phyloP scores from a whole-genome alignment of 2,888 invertebrate genomes.

The Xanthorhoe designata region DNA sequence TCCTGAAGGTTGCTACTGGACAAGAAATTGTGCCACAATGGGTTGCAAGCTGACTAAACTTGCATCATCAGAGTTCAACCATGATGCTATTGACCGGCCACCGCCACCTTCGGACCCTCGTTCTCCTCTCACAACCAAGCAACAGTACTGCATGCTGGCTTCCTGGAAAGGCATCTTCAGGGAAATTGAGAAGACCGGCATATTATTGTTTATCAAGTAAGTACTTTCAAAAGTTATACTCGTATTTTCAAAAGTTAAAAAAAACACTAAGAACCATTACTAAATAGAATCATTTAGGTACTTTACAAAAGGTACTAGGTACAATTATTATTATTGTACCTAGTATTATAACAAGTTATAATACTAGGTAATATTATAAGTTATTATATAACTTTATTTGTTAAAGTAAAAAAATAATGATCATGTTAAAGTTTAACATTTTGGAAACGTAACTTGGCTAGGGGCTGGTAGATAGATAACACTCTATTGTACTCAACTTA shows the following conservation, averaged over 20 bases:
- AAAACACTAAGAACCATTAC: no score
- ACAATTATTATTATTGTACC: no score
- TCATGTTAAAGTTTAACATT: no score
- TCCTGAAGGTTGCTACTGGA: not conserved
- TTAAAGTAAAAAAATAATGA: no score
- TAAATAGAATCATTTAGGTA: no score
- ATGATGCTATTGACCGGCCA: constrained; percentile 84
- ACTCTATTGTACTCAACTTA: no score
- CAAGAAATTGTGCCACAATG: constrained; percentile 70
- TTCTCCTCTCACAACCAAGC: constrained; percentile 92
- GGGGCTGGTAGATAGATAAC: no score
- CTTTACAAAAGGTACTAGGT: no score
- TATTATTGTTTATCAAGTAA: constrained; percentile 95
- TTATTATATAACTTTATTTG: no score
- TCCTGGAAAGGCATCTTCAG: constrained; percentile 96
- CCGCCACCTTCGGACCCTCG: constrained; percentile 90
- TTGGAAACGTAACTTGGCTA: no score
- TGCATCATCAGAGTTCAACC: constrained; percentile 81
- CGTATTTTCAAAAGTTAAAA: not conserved
- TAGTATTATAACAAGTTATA: no score
- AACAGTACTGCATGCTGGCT: constrained; percentile 94
- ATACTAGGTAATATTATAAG: no score
- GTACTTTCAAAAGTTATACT: constrained; percentile 53
- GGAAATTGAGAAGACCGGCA: constrained; percentile 94
- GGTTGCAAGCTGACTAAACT: constrained; percentile 91